These are phyloP conservation scores for Clamator glandarius DNA, from an alignment of 2,797 vertebrate genomes.

Conservation along the genomic window DNA sequence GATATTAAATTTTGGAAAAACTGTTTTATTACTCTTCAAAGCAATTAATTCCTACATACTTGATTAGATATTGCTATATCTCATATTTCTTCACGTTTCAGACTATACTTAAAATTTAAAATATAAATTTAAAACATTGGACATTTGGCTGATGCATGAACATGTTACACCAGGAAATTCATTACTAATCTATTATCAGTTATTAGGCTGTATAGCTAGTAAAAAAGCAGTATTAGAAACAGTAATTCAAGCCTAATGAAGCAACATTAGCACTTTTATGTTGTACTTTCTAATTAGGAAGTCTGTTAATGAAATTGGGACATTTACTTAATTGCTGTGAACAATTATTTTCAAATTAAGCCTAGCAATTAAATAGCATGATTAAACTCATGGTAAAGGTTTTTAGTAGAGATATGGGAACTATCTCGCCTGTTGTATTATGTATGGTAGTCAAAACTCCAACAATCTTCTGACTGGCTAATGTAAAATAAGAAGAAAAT, in stretches of 20 bases:
- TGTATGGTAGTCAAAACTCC: slow-evolving; percentile 36
- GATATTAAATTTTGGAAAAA: slow-evolving; percentile 41
- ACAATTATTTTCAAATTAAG: slow-evolving; percentile 85
- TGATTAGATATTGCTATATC: slow-evolving; percentile 28
- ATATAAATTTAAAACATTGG: slow-evolving; percentile 28
- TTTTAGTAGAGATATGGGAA: slow-evolving; percentile 59
- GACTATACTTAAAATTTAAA: slow-evolving; percentile 12
- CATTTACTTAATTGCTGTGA: slow-evolving; percentile 83
- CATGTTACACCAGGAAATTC: background rate
- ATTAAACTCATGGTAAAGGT: slow-evolving; percentile 71
- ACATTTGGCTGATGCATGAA: slow-evolving; percentile 23
- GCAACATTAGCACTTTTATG: slow-evolving; percentile 79
- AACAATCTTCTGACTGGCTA: slow-evolving; percentile 63
- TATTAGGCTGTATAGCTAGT: slow-evolving; percentile 65
- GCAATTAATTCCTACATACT: slow-evolving; percentile 29
- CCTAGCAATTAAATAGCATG: slow-evolving; percentile 76
- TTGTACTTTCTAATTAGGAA: slow-evolving; percentile 81
- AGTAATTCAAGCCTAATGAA: slow-evolving; percentile 82
- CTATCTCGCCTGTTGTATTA: slow-evolving; percentile 61
- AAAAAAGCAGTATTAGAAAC: slow-evolving; percentile 69
- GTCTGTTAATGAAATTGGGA: slow-evolving; percentile 81
- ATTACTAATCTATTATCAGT: slow-evolving; percentile 27
- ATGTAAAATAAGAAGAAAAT: slow-evolving; percentile 43
- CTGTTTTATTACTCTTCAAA: background rate
- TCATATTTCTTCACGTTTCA: slow-evolving; percentile 23